phyloP scores from a whole-genome alignment of 2,113 vertebrate genomes.

The Trematomus loennbergii region DNA sequence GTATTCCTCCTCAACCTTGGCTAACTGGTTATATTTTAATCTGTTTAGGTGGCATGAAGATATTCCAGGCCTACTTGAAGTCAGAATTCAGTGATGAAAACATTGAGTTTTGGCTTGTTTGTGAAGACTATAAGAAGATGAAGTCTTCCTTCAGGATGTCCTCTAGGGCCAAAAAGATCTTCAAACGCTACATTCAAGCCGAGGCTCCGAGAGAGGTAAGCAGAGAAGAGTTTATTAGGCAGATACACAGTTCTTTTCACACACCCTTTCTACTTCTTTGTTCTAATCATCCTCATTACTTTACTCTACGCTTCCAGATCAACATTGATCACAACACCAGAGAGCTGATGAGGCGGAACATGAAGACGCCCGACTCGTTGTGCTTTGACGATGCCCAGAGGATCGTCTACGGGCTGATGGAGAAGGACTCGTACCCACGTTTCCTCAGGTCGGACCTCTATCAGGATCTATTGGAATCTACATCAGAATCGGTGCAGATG shows the following conservation, averaged over 20 bases:
- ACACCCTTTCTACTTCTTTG: background rate
- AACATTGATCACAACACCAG: constrained; percentile 90
- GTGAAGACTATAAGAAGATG: constrained; percentile 86
- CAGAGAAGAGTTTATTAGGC: background rate
- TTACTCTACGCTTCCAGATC: constrained; percentile 81
- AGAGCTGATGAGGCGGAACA: constrained; percentile 82
- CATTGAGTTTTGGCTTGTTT: constrained; percentile 87
- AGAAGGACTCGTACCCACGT: constrained; percentile 90
- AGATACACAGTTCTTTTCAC: background rate
- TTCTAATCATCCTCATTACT: background rate
- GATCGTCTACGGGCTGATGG: constrained; percentile 89
- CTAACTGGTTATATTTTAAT: constrained; percentile 1
- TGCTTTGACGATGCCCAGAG: constrained; percentile 90
- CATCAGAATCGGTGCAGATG: constrained; percentile 76
- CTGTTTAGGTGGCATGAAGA: constrained; percentile 79
- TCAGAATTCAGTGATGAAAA: constrained; percentile 88
- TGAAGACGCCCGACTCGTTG: constrained; percentile 80
- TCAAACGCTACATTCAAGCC: constrained; percentile 80
- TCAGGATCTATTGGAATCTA: constrained; percentile 86
- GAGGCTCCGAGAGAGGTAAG: constrained; percentile 85
- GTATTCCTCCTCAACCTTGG: background rate
- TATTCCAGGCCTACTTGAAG: constrained; percentile 85
- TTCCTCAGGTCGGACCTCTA: constrained; percentile 92
- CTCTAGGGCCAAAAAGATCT: constrained; percentile 85
- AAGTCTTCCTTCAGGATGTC: constrained; percentile 73